Evolutionary conservation across 2,113 vertebrate species (phyloP).

Genomic region (Ageneiosus marmoratus): DNA sequence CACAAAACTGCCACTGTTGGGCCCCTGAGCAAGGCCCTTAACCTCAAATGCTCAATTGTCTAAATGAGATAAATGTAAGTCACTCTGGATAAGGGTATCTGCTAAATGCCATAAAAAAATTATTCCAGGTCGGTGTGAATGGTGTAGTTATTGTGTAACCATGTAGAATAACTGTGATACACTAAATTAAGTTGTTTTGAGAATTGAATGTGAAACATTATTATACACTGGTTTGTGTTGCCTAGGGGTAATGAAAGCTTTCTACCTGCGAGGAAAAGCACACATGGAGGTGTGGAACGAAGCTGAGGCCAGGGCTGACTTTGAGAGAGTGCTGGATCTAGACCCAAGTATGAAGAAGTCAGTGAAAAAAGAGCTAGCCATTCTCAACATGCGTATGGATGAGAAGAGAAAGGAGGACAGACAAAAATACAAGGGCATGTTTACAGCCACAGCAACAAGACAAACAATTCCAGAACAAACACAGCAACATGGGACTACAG

Average conservation of each 20-base stretch:
- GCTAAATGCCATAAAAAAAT: too few relatives aligned
- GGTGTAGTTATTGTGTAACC: background rate
- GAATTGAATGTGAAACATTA: background rate
- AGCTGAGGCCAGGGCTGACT: slow-evolving; percentile 75
- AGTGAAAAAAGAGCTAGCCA: slow-evolving; percentile 73
- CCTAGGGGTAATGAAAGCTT: slow-evolving; percentile 79
- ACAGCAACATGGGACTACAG: background rate
- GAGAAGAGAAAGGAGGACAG: slow-evolving; percentile 82
- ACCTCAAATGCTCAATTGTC: too few relatives aligned
- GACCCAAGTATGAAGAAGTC: slow-evolving; percentile 79
- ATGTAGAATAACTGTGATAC: background rate
- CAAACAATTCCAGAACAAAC: background rate
- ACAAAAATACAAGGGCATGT: slow-evolving; percentile 78
- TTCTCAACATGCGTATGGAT: slow-evolving; percentile 79
- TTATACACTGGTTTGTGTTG: slow-evolving; percentile 3
- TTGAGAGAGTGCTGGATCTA: slow-evolving; percentile 80
- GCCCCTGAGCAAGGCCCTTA: too few relatives aligned
- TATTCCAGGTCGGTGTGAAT: background rate
- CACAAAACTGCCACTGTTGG: too few relatives aligned
- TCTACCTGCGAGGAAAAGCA: slow-evolving; percentile 81
- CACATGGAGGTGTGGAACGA: slow-evolving; percentile 85
- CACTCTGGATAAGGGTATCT: too few relatives aligned
- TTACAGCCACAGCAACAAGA: slow-evolving; percentile 47
- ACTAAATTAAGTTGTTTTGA: background rate
- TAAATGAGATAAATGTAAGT: too few relatives aligned